phyloP scores from a whole-genome alignment of 2,113 vertebrate species.

The Peromyscus polionotus region DNA sequence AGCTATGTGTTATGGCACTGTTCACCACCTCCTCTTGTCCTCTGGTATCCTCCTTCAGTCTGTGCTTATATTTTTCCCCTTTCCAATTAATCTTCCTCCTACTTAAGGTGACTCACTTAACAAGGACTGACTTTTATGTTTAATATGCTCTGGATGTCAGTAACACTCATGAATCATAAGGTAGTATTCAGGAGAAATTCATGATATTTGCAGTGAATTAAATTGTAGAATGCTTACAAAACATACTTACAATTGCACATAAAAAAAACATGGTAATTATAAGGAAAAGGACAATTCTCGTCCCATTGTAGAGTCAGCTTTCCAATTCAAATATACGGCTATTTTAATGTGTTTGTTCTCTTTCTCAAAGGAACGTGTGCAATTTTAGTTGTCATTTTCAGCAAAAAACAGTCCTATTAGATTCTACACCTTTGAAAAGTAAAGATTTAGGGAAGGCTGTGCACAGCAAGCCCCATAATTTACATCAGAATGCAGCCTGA shows the following conservation, averaged over 20 bases:
- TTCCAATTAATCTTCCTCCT: background rate
- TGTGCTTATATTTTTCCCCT: background rate
- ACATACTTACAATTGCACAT: background rate
- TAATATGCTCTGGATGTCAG: rapidly evolving
- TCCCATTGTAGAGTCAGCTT: background rate
- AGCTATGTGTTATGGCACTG: background rate
- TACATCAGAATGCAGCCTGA: constrained; percentile 66
- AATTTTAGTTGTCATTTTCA: constrained; percentile 44
- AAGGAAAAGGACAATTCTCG: background rate
- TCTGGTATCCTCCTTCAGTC: background rate
- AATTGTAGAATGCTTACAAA: background rate
- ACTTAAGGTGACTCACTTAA: no score
- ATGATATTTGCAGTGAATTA: background rate
- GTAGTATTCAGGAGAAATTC: background rate
- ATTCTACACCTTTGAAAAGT: constrained; percentile 49
- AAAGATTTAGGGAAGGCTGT: constrained; percentile 65
- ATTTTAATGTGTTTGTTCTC: background rate
- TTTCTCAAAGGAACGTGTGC: background rate
- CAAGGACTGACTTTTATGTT: background rate
- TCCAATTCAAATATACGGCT: background rate
- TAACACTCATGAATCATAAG: background rate
- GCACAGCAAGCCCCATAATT: constrained; percentile 74
- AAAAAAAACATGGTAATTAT: background rate
- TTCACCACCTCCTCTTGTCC: no score
- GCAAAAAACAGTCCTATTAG: background rate